Base-by-base conservation (phyloP, 2,113 vertebrate species). In the Oreochromis spilurus region DNA sequence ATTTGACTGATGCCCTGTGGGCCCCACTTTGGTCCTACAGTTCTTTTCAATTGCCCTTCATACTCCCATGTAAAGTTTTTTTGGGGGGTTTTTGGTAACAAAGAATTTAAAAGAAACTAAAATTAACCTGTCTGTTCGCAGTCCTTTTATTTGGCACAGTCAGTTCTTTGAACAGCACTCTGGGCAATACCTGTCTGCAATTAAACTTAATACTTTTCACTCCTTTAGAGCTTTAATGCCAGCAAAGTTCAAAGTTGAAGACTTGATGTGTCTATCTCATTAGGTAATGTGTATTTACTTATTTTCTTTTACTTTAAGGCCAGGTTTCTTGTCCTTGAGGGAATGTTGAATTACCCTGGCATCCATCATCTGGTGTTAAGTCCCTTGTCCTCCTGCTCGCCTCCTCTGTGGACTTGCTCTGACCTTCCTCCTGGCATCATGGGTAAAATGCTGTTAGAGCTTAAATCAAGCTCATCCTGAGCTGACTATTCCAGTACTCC, bases 371-470 rank as follows among this genome's bases (percentile, higher is more conserved):
- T 21, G 48, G 87, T 58, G 52, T 84, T 87, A 84, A 90, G 85
- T 88, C 79, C 52, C 82, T 67, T 24, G 57, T 83, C 79, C 77
- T 77, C 55, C 45, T 75, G 38, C 67, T 83, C 60, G 58, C 38
- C 57, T 87, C 29, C 78, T 90, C 82, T 62, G 70, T 50, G 19
- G 60, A 90, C 88, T 83, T 70, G 48, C 84, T 29, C 45, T 94
- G 94, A 95, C 95, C 94, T 94, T 92, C 84, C 91, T 84, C 79
- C 82, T 91, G 88, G 91, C 90, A 90, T 91, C 57, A 52, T 91
- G 88, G 91, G 85, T 89, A 90, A 94, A 91, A 92, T 93, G 38
- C 86, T 92, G 88, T 84, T 72, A 86, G 87, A 92, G 93, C 90
- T 94, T 90, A 92, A 92, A 92, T 94, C 87, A 86, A 95, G 91